Conservation (phyloP, 2,113 vertebrate genomes). For the Lamprotornis superbus region DNA sequence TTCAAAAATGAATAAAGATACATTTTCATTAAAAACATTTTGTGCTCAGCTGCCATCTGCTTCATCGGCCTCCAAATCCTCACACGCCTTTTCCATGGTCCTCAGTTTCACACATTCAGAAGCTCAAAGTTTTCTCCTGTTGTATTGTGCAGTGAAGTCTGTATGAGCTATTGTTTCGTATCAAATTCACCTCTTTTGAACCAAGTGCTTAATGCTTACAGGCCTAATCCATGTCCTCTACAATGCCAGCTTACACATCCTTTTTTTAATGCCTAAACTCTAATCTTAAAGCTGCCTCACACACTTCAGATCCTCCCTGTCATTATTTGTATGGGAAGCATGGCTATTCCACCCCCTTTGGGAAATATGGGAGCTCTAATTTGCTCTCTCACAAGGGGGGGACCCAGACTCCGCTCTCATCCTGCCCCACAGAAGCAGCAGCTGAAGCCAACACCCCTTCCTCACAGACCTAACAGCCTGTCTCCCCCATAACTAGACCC, state of each 20-base stretch:
- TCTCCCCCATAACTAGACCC: background rate
- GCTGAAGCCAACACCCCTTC: background rate
- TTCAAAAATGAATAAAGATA: conserved; percentile 20
- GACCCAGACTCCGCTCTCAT: background rate
- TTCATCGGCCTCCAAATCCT: conserved; percentile 57
- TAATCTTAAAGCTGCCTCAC: background rate
- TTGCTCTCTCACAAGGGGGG: background rate
- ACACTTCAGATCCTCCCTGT: background rate
- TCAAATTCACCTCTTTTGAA: background rate
- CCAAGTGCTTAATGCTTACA: background rate
- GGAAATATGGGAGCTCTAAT: background rate
- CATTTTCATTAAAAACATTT: conserved; percentile 65
- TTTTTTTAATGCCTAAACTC: background rate
- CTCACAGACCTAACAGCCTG: background rate
- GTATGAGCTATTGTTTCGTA: background rate
- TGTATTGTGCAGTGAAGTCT: background rate
- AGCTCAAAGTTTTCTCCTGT: background rate
- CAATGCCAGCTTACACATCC: background rate
- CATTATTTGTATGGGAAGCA: fast-evolving
- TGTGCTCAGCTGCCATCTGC: conserved; percentile 61
- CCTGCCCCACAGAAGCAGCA: background rate
- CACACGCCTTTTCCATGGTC: conserved; percentile 16
- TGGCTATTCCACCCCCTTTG: background rate
- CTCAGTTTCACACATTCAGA: background rate
- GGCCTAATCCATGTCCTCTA: background rate